Evolutionary conservation across 2,797 vertebrate species (phyloP), one percentile per base, ranked within the genome.

Genomic region (Fringilla coelebs): DNA sequence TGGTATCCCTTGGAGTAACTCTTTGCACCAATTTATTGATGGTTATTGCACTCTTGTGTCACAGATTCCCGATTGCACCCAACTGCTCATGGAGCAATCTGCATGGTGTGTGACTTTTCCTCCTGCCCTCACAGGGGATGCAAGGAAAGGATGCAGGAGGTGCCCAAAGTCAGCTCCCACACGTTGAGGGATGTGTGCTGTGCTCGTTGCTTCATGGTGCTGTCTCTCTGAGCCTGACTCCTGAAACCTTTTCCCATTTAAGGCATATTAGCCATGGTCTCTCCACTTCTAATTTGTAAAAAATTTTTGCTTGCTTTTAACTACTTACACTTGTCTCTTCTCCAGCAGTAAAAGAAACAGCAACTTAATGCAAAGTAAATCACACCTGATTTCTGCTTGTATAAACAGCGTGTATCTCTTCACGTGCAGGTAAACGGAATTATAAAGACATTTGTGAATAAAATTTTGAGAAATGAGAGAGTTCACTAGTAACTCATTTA

Each of bases 401-500:
- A 54, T 79, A 91, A 90, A 85, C 61, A 94, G 32, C 7, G 0
- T 90, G 71, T 74, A 77, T 94, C 92, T 90, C 77, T 81, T 84
- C 75, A 46, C 1, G 8, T 63, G 36, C 76, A 93, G 88, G 71
- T 92, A 93, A 95, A 90, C 11, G 5, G 80, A 89, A 93, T 94
- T 94, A 96, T 68, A 72, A 94, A 94, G 77, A 92, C 49, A 82
- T 93, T 94, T 82, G 89, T 81, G 85, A 96, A 95, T 88, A 96
- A 86, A 94, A 93, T 89, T 67, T 91, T 95, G 90, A 96, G 83
- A 80, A 96, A 96, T 90, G 88, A 89, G 88, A 75, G 94, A 89
- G 75, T 93, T 96, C 34, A 7, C 89, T 90, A 87, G 92, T 96
- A 94, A 95, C 95, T 94, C 91, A 89, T 93, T 97, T 97, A 93